Conservation (phyloP, 1,140 invertebrate genomes). For the Radopholus similis region DNA sequence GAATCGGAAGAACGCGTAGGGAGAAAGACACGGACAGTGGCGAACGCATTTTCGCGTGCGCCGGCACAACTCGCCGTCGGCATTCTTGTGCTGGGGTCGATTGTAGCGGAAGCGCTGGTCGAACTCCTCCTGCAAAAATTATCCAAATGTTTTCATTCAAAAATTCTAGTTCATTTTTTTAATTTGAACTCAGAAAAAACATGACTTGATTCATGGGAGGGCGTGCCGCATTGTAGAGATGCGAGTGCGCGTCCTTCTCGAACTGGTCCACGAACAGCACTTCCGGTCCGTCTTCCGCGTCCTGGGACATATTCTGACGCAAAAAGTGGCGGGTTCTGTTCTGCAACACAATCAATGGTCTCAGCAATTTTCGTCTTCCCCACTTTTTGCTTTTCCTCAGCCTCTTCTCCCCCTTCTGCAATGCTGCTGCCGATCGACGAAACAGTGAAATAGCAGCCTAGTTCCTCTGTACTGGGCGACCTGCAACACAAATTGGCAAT, state of each 20-base stretch:
- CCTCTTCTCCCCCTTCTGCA: neutral
- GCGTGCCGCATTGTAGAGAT: conserved; percentile 19
- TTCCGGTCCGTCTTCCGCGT: conserved; percentile 47
- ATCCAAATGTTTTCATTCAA: neutral
- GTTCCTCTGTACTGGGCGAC: neutral
- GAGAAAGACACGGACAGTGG: conserved; percentile 48
- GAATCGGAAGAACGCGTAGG: conserved; percentile 18
- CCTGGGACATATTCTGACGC: conserved; percentile 37
- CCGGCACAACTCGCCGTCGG: conserved; percentile 21
- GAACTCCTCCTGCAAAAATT: conserved; percentile 49
- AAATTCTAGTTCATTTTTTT: conserved; percentile 12
- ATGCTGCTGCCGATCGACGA: neutral
- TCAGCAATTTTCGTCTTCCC: neutral
- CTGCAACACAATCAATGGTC: neutral
- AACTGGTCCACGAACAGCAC: conserved; percentile 17
- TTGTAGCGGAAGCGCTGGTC: conserved; percentile 47
- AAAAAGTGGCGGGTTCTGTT: neutral
- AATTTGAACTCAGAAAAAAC: neutral
- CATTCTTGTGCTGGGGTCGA: conserved; percentile 22
- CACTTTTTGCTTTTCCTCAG: neutral
- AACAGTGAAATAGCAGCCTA: neutral
- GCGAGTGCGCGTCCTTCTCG: neutral
- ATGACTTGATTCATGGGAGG: conserved; percentile 46
- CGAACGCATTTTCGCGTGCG: conserved; percentile 32
- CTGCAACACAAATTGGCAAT: neutral